Conservation (phyloP, 2,888 invertebrate genomes). For the Drosophila anomelani region DNA sequence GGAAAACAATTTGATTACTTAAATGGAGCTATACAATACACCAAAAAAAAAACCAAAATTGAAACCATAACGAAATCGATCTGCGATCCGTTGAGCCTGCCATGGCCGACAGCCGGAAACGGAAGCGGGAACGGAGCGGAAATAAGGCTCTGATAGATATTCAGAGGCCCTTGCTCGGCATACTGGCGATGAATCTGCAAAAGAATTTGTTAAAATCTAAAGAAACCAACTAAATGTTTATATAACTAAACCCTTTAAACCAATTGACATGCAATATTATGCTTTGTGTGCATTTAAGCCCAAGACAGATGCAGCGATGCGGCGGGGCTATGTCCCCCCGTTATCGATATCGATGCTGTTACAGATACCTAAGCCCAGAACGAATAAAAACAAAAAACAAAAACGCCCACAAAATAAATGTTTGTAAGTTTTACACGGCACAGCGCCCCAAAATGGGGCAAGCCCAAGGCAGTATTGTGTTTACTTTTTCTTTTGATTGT, state of each 20-base stretch:
- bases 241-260: slow-evolving; percentile 57
- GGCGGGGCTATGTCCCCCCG: slow-evolving; percentile 40
- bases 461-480: slow-evolving; percentile 77
- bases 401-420: slow-evolving; percentile 57
- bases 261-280: slow-evolving; percentile 63
- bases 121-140: slow-evolving; percentile 3
- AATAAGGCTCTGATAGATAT: slow-evolving; percentile 17
- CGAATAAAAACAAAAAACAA: slow-evolving; percentile 24
- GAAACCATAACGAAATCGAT: slow-evolving; percentile 48
- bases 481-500: slow-evolving; percentile 48
- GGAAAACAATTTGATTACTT: slow-evolving; percentile 65
- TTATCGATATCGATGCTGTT: slow-evolving; percentile 36
- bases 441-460: slow-evolving; percentile 56
- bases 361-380: slow-evolving; percentile 44
- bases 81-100: slow-evolving; percentile 30
- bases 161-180: slow-evolving; percentile 10
- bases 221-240: slow-evolving; percentile 66
- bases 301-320: slow-evolving; percentile 35
- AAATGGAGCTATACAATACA: slow-evolving; percentile 74
- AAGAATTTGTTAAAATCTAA: slow-evolving; percentile 65
- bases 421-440: slow-evolving; percentile 75
- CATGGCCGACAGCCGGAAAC: slow-evolving; percentile 6
- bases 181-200: slow-evolving; percentile 26
- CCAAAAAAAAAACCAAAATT: slow-evolving; percentile 45
- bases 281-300: slow-evolving; percentile 77